phyloP scores from a whole-genome alignment of 64 coral and sea anemone species.

The Pachyseris speciosa region DNA sequence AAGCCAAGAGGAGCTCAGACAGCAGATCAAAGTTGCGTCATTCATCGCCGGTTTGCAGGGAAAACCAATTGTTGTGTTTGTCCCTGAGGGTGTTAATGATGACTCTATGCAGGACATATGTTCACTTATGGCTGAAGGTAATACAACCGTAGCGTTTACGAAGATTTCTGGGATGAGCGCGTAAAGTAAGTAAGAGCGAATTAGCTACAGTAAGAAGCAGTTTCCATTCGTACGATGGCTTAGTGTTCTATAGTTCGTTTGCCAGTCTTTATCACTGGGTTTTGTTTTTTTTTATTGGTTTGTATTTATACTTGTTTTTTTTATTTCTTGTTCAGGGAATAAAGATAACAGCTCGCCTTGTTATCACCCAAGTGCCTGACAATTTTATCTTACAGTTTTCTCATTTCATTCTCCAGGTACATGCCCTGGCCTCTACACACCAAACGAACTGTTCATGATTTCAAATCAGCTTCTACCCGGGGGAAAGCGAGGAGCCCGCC shows the following conservation, averaged over 20 bases:
- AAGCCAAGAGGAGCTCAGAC: conserved; percentile 72
- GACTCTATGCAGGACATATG: conserved; percentile 90
- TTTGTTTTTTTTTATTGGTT: no score
- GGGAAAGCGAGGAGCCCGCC: conserved; percentile 69
- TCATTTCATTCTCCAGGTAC: conserved; percentile 59
- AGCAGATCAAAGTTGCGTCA: conserved; percentile 89
- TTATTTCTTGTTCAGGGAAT: no score
- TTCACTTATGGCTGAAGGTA: conserved; percentile 95
- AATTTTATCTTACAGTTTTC: background rate
- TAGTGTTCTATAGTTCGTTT: no score
- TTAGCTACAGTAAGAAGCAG: no score
- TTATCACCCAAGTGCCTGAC: background rate
- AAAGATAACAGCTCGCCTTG: background rate
- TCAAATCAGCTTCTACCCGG: conserved; percentile 94
- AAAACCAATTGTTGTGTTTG: conserved; percentile 83
- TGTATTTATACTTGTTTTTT: no score
- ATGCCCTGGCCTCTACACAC: conserved; percentile 90
- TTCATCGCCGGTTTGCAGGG: conserved; percentile 88
- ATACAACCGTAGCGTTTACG: background rate
- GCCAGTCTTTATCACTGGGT: no score
- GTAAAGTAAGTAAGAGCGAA: no score
- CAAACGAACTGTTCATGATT: conserved; percentile 84
- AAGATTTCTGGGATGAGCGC: background rate
- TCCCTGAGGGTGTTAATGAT: conserved; percentile 73
- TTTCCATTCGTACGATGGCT: no score